Evolutionary conservation across 1,140 invertebrate species (phyloP).

Genomic region (Brachionus paranguensis): DNA sequence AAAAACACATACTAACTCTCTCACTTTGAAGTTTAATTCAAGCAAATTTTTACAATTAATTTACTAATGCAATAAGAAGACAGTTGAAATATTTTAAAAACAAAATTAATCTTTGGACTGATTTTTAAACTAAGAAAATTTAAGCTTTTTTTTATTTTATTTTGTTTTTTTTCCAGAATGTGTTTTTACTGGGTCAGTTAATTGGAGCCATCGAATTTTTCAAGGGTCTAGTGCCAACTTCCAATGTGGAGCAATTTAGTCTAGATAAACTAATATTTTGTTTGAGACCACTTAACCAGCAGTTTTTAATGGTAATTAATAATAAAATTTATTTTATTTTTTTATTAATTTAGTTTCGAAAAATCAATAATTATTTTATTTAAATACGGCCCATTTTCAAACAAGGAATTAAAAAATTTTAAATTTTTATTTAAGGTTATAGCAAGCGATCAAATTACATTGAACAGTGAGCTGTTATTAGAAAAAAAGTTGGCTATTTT

Average conservation of each 20-base stretch:
- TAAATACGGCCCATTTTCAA: neutral
- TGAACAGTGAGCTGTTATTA: neutral
- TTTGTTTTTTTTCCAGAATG: neutral
- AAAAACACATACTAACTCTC: neutral
- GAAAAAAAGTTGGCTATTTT: neutral
- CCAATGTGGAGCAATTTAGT: neutral
- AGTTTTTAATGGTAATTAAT: conserved; percentile 25
- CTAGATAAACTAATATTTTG: conserved; percentile 27
- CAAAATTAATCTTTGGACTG: neutral
- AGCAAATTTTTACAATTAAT: neutral
- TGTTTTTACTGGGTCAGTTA: conserved; percentile 23
- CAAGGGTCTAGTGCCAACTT: conserved; percentile 24
- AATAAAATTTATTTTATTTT: neutral
- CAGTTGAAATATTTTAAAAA: neutral
- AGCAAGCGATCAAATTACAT: conserved; percentile 13
- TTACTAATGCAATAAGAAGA: neutral
- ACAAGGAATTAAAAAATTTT: neutral
- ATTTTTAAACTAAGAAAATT: neutral
- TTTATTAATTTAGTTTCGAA: neutral
- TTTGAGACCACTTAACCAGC: neutral
- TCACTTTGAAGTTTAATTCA: neutral
- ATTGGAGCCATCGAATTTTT: conserved; percentile 35
- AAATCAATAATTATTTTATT: neutral
- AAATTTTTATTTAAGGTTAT: neutral
- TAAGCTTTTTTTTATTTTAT: neutral